Conservation (phyloP, 1,140 invertebrate genomes). For the Helicoverpa zea region DNA sequence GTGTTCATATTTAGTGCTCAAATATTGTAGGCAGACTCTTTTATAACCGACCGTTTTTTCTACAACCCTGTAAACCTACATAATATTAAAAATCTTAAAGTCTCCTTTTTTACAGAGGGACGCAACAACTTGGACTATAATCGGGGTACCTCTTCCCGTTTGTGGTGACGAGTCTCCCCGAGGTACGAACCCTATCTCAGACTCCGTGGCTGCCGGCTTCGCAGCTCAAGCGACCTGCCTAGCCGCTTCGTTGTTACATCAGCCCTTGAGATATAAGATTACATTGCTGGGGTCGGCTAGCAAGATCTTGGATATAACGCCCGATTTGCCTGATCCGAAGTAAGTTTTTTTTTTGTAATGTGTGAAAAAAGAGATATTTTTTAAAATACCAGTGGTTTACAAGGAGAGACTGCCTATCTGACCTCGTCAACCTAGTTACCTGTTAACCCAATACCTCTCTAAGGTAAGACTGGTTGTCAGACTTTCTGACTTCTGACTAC, state of each 20-base stretch:
- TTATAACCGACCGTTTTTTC: too few relatives aligned
- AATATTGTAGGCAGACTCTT: too few relatives aligned
- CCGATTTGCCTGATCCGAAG: slow-evolving; percentile 79
- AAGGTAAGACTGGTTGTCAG: too few relatives aligned
- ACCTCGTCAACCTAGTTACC: too few relatives aligned
- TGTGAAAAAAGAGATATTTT: too few relatives aligned
- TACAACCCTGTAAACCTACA: too few relatives aligned
- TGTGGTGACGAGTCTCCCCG: slow-evolving; percentile 74
- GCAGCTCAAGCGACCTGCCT: slow-evolving; percentile 75
- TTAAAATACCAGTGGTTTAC: too few relatives aligned
- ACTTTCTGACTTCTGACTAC: too few relatives aligned
- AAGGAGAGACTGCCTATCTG: too few relatives aligned
- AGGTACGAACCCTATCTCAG: slow-evolving; percentile 61
- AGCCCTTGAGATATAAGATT: slow-evolving; percentile 79
- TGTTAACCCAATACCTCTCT: too few relatives aligned
- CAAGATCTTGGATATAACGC: slow-evolving; percentile 78
- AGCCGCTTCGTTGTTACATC: slow-evolving; percentile 70
- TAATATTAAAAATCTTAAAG: too few relatives aligned
- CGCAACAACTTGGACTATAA: slow-evolving; percentile 70
- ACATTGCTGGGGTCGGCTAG: slow-evolving; percentile 76
- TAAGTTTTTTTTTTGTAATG: slow-evolving; percentile 59
- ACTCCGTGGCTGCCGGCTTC: slow-evolving; percentile 76
- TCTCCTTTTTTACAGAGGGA: slow-evolving; percentile 60
- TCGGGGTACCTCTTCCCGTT: slow-evolving; percentile 73
- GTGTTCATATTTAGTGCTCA: too few relatives aligned